phyloP scores from a whole-genome alignment of 2,797 vertebrate genomes.

The Siniperca undulata region DNA sequence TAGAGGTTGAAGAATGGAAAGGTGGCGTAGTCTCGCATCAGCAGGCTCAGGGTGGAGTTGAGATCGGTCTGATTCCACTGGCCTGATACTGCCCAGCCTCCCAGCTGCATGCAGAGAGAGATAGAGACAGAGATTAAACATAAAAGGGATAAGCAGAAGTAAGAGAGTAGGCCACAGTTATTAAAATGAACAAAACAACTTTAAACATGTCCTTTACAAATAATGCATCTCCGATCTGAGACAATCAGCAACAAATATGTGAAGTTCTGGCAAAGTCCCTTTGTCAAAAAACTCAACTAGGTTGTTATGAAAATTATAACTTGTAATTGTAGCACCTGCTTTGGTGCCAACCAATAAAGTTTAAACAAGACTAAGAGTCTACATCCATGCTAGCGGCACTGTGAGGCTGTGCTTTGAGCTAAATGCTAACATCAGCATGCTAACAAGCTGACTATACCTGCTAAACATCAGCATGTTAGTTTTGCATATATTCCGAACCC shows the following conservation, averaged over 20 bases:
- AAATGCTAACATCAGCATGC: background rate
- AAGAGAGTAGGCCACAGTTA: background rate
- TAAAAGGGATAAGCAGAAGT: background rate
- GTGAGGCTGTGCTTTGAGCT: background rate
- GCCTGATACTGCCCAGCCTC: constrained; percentile 89
- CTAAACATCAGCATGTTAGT: too few species aligned
- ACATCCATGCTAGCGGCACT: background rate
- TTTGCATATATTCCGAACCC: too few species aligned
- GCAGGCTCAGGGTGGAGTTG: constrained; percentile 88
- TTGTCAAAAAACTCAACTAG: background rate
- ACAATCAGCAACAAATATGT: background rate
- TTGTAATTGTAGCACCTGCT: background rate
- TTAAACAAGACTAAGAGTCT: background rate
- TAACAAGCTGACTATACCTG: background rate
- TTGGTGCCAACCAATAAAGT: background rate
- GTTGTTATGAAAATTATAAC: background rate
- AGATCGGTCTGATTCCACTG: constrained; percentile 86
- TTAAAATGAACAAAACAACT: background rate
- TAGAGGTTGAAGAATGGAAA: constrained; percentile 94
- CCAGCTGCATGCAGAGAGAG: constrained; percentile 82
- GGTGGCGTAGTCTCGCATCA: constrained; percentile 92
- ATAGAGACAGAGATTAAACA: background rate
- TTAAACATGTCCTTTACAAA: background rate
- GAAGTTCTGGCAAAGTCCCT: background rate
- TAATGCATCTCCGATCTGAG: background rate